Conservation (phyloP, 2,113 vertebrate genomes). For the Apus apus region DNA sequence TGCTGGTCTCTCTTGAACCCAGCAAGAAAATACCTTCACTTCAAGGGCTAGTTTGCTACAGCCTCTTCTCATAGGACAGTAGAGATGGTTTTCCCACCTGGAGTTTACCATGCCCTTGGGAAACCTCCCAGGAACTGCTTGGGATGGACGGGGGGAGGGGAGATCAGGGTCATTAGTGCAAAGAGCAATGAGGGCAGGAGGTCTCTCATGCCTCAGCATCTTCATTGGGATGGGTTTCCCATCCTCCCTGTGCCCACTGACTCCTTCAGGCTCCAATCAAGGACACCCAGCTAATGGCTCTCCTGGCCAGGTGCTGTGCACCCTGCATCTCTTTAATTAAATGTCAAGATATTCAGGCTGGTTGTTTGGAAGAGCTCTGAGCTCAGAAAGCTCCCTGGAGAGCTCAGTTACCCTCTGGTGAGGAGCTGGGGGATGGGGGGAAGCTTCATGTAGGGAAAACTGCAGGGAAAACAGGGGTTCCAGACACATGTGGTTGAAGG, state of each 20-base stretch:
- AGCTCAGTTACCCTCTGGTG: background rate
- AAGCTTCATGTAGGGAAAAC: background rate
- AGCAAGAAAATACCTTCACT: background rate
- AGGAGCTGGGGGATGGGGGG: background rate
- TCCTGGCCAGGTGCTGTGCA: background rate
- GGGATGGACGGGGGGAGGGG: background rate
- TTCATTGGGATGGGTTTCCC: background rate
- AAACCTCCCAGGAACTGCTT: background rate
- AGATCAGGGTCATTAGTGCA: background rate
- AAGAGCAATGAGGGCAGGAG: background rate
- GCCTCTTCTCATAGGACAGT: fast-evolving
- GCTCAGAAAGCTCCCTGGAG: background rate
- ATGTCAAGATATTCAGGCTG: slow-evolving; percentile 31
- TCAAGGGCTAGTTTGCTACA: background rate
- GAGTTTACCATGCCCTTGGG: background rate
- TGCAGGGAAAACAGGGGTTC: background rate
- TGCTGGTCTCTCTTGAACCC: background rate
- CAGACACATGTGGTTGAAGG: background rate
- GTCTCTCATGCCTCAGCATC: background rate
- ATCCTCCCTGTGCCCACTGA: background rate
- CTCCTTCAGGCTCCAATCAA: background rate
- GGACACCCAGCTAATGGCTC: background rate
- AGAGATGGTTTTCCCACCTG: background rate
- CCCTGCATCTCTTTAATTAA: slow-evolving; percentile 39
- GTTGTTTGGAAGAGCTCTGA: background rate